Conservation (phyloP, 2,113 vertebrate genomes). For the Hippoglossus stenolepis region DNA sequence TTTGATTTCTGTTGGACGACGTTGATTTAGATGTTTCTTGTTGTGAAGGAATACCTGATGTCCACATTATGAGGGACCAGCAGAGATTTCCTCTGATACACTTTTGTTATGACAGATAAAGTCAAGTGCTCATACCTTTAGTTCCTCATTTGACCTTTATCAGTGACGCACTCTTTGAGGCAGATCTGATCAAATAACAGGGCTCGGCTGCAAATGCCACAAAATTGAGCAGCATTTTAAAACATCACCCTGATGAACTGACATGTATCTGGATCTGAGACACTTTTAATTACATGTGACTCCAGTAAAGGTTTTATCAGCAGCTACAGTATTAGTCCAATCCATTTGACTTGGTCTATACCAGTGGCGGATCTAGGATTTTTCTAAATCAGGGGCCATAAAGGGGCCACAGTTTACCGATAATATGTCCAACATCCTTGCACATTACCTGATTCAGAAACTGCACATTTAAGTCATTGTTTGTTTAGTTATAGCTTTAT, state of each 20-base stretch:
- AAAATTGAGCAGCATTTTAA: neutral
- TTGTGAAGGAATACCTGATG: neutral
- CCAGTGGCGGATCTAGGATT: no score
- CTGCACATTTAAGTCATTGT: no score
- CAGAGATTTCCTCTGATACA: neutral
- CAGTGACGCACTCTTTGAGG: neutral
- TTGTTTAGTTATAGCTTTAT: no score
- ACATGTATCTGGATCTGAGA: constrained; percentile 2
- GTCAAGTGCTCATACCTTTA: constrained; percentile 8
- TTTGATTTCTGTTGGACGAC: no score
- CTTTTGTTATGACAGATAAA: constrained; percentile 12
- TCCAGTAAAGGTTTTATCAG: neutral
- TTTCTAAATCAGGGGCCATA: no score
- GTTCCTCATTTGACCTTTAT: constrained; percentile 34
- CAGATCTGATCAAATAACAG: constrained; percentile 7
- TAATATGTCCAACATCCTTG: no score
- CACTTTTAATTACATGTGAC: neutral
- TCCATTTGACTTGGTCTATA: no score
- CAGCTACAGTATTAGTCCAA: neutral
- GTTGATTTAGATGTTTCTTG: no score
- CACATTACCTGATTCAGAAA: no score
- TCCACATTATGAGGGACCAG: neutral
- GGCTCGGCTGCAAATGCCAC: constrained; percentile 20
- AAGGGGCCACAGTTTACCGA: no score
- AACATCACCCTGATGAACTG: neutral